Conservation (phyloP, 2,113 vertebrate species). For the Girardinichthys multiradiatus region DNA sequence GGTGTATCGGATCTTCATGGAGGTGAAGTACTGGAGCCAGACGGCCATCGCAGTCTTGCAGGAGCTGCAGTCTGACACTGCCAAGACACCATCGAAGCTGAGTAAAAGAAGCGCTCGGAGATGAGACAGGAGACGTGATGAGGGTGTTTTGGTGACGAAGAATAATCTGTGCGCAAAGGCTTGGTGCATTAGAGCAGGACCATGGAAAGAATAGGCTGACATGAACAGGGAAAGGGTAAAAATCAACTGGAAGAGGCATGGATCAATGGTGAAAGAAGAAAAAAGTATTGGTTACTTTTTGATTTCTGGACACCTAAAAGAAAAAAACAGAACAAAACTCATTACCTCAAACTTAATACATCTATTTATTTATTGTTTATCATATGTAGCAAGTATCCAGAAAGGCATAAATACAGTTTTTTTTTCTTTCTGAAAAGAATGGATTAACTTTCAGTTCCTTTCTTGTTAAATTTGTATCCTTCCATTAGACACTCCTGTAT, state of each 20-base stretch:
- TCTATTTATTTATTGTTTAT: slow-evolving; percentile 33
- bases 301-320: background rate
- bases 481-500: background rate
- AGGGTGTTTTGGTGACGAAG: slow-evolving; percentile 12
- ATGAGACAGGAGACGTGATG: slow-evolving; percentile 34
- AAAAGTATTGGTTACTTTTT: background rate
- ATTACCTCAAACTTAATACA: background rate
- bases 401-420: background rate
- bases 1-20: slow-evolving; percentile 73
- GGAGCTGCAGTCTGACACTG: slow-evolving; percentile 17
- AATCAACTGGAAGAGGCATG: background rate
- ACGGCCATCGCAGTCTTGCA: slow-evolving; percentile 56
- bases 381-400: background rate
- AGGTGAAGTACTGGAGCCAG: slow-evolving; percentile 77
- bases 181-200: no score
- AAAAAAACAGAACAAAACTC: background rate
- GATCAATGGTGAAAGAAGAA: background rate
- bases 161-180: slow-evolving; percentile 4
- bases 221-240: slow-evolving; percentile 10
- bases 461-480: background rate
- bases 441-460: background rate
- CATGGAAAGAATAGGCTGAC: background rate
- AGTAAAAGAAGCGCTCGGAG: slow-evolving; percentile 23
- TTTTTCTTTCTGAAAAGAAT: slow-evolving; percentile 6
- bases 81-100: slow-evolving; percentile 16